phyloP scores from a whole-genome alignment of 2,113 vertebrate genomes.

The Sceloporus tristichus region DNA sequence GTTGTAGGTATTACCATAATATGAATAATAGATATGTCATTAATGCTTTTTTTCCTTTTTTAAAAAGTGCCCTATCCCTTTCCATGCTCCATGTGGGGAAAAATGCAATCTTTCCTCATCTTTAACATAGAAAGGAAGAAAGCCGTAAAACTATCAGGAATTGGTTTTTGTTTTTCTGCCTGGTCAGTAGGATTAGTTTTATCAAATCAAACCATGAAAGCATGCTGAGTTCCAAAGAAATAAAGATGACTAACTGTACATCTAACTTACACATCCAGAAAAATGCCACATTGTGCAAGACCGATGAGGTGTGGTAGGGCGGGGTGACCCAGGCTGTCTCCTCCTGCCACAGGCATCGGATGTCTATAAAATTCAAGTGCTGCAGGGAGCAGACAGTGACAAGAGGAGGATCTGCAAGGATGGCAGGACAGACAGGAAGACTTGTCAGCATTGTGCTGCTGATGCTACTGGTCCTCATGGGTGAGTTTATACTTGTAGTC shows the following conservation, averaged over 20 bases:
- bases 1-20: no score
- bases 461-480: background rate
- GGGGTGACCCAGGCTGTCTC: background rate
- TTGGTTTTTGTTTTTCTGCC: background rate
- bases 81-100: background rate
- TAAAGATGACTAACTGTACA: conserved; percentile 25
- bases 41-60: background rate
- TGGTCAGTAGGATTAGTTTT: background rate
- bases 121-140: background rate
- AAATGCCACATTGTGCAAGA: conserved; percentile 43
- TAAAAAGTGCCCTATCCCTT: no score
- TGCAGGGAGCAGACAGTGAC: background rate
- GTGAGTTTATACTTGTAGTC: background rate
- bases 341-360: background rate
- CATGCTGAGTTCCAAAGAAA: background rate
- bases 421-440: background rate
- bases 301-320: conserved; percentile 13
- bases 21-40: background rate
- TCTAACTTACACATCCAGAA: conserved; percentile 5
- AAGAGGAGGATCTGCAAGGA: background rate
- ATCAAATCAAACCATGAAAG: background rate
- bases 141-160: background rate
- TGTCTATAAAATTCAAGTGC: conserved; percentile 10
- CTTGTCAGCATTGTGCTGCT: background rate
- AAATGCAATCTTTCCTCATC: background rate